Percentiles rank a stretch among this genome's conserved stretches.
Conservation (phyloP, 2,888 invertebrate genomes). For the Parelbella ahira region DNA sequence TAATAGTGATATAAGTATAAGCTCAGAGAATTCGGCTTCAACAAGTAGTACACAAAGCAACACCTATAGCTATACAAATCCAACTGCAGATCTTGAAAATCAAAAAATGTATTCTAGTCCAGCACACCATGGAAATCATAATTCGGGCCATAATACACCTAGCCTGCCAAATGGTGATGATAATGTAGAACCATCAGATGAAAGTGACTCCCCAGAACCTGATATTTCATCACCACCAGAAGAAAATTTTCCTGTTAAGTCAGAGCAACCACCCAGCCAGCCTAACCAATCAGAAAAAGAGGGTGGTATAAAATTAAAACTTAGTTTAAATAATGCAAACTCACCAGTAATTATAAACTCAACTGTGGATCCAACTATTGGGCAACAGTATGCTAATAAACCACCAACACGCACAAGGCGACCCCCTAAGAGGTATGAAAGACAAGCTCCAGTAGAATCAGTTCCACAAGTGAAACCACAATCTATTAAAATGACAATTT, state of each 20-base stretch:
- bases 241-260: conserved; percentile 37
- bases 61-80: conserved; percentile 30
- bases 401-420: conserved; percentile 61
- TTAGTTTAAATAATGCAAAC: conserved; percentile 72
- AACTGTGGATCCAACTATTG: conserved; percentile 71
- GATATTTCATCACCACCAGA: conserved; percentile 38
- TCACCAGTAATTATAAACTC: conserved; percentile 75
- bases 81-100: too few species aligned
- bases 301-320: conserved; percentile 69
- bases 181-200: conserved; percentile 54
- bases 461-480: conserved; percentile 48
- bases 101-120: conserved; percentile 27
- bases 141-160: conserved; percentile 19
- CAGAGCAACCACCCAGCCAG: conserved; percentile 43
- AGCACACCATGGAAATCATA: conserved; percentile 31
- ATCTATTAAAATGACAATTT: conserved; percentile 74
- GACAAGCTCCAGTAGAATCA: conserved; percentile 41
- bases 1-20: conserved; percentile 53
- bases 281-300: conserved; percentile 51
- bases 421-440: conserved; percentile 71
- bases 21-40: conserved; percentile 45
- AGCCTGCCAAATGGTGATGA: conserved; percentile 60
- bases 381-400: conserved; percentile 57
- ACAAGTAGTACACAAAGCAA: conserved; percentile 51
- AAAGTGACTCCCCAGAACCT: conserved; percentile 52